These are phyloP conservation scores for Spicauda simplicius DNA, from an alignment of 2,888 invertebrate species.

Conservation along the genomic window DNA sequence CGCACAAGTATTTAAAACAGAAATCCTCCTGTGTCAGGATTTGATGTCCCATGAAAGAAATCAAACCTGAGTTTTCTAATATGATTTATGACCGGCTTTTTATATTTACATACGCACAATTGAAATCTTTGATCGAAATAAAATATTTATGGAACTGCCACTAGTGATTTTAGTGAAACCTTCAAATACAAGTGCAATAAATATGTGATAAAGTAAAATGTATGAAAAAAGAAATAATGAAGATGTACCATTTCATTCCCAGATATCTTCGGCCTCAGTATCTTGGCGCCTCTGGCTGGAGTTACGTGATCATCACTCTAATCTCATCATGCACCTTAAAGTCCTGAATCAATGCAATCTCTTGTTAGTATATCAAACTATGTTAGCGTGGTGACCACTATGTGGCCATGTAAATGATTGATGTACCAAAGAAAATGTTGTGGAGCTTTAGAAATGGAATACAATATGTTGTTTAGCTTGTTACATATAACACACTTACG, in stretches of 20 bases:
- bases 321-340: slow-evolving; percentile 78
- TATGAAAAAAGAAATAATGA: slow-evolving; percentile 52
- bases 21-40: no score
- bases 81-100: no score
- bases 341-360: slow-evolving; percentile 77
- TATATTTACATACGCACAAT: no score
- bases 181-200: not conserved
- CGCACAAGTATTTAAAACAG: no score
- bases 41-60: no score
- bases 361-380: slow-evolving; percentile 68
- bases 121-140: no score
- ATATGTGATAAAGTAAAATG: slow-evolving; percentile 2
- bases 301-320: slow-evolving; percentile 66
- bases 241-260: slow-evolving; percentile 82
- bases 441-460: slow-evolving; percentile 16
- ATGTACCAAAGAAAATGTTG: slow-evolving; percentile 27
- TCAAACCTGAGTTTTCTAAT: no score
- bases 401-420: slow-evolving; percentile 32
- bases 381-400: slow-evolving; percentile 43
- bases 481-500: no score
- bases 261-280: slow-evolving; percentile 66
- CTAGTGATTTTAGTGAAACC: not conserved
- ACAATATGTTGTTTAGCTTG: not conserved
- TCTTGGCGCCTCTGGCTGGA: slow-evolving; percentile 55
- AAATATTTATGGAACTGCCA: not conserved